Conservation (phyloP, 2,888 invertebrate species). For the Nasonia oneida region DNA sequence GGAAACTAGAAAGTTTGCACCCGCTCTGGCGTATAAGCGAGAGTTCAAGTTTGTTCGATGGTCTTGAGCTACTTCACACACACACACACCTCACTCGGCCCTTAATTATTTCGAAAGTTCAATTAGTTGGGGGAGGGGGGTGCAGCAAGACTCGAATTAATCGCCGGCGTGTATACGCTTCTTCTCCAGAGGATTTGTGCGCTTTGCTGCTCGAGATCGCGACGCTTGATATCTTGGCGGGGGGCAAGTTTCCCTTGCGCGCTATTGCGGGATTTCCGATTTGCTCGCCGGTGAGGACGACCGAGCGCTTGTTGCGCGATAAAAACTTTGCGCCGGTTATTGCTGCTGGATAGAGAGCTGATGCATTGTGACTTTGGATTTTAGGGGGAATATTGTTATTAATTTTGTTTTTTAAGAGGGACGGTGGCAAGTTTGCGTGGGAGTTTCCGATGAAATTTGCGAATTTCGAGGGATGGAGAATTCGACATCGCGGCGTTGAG, state of each 20-base stretch:
- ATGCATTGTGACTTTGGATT: neutral
- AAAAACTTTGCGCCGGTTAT: neutral
- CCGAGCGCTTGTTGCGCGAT: neutral
- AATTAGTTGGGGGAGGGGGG: constrained; percentile 30
- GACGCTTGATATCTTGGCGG: neutral
- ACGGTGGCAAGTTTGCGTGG: too few species aligned
- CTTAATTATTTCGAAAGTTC: constrained; percentile 61
- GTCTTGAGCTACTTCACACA: constrained; percentile 25
- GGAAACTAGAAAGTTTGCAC: neutral
- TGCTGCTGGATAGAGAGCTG: neutral
- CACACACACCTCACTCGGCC: neutral
- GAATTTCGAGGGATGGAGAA: too few species aligned
- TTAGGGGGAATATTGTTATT: too few species aligned
- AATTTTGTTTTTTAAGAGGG: too few species aligned
- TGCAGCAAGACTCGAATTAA: constrained; percentile 17
- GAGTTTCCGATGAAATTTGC: too few species aligned
- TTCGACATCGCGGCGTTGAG: too few species aligned
- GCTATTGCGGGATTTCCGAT: neutral
- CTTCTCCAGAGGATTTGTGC: neutral
- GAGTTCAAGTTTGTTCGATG: constrained; percentile 42
- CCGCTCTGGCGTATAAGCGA: neutral
- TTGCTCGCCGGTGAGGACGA: neutral
- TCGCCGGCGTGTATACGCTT: neutral
- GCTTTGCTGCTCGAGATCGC: neutral
- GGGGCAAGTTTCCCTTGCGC: neutral